phyloP scores from a whole-genome alignment of 2,797 vertebrate genomes.

The Poeciliopsis turneri region DNA sequence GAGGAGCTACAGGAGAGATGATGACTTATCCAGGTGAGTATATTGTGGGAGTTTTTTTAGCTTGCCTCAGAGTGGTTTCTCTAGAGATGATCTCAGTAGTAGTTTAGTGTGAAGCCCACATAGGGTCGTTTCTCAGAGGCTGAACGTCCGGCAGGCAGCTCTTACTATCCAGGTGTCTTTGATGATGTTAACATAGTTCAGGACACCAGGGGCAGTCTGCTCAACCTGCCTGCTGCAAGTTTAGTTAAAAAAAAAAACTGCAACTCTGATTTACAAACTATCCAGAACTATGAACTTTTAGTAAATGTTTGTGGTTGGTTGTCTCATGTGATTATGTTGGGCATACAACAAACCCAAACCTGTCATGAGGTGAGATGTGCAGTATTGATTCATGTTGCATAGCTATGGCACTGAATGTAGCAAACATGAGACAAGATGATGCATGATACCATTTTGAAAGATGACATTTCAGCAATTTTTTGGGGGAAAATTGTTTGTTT shows the following conservation, averaged over 20 bases:
- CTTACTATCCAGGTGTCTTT: not conserved
- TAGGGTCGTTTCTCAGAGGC: not conserved
- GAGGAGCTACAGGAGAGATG: not conserved
- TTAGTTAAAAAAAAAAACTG: too few species aligned
- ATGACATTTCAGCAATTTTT: not conserved
- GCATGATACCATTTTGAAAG: not conserved
- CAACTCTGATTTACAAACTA: not conserved
- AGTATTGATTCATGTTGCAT: not conserved
- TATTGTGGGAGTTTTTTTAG: not conserved
- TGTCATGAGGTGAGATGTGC: not conserved
- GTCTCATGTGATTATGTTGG: not conserved
- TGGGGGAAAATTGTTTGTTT: not conserved
- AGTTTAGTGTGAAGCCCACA: not conserved
- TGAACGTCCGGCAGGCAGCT: not conserved
- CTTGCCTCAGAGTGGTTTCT: not conserved
- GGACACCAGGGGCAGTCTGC: not conserved
- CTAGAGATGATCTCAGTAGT: not conserved
- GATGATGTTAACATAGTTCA: not conserved
- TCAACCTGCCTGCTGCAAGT: not conserved
- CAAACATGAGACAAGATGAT: not conserved
- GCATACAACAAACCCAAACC: not conserved
- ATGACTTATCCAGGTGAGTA: not conserved
- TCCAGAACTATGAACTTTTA: not conserved
- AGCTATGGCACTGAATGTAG: too few species aligned
- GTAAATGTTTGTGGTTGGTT: not conserved